Base-by-base conservation (phyloP, 2,888 invertebrate genomes). In the Pachydiplax longipennis region DNA sequence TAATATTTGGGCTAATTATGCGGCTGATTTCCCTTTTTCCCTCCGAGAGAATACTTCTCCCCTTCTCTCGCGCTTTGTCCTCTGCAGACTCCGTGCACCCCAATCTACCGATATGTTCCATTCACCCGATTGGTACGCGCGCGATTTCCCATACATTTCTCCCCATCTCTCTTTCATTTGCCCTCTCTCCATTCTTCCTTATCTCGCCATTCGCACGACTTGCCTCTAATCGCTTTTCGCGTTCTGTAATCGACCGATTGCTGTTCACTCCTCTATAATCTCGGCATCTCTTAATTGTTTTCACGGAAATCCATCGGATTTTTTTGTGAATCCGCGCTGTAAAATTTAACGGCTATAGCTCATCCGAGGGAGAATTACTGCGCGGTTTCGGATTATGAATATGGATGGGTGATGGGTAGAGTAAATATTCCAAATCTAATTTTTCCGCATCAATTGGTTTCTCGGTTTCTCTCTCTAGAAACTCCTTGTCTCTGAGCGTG, bases 1-100 rank as follows among this genome's bases (percentile, higher is more conserved):
- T 91, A 92, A 92, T 92, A 92, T 92, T 92, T 92, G 92, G 91
- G 90, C 92, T 92, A 92, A 92, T 92, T 92, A 92, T 92, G 91
- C 91, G 91, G 91, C 91, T 92, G 92, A 92, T 92, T 92, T 92
- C 92, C 92, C 91, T 87, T 87, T 87, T 65, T 87, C 87, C 87
- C 61, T 65, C 22, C n/a, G 73, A 65, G 65, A 65, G 65, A 65
- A 65, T 22, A 65, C 83, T 35, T 18, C 25, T 58, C 58, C 58
- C 22, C 18, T 18, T 37, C 31, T 2, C n/a, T 35, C 31, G 1
- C 65, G 37, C 40, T 44, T 81, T 37, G 35, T 40, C 13, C 61
- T 35, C 65, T 58, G 6, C 61, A n/a, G 65, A 10, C 83, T n/a
- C 37, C 10, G 22, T 44, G n/a, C 81, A 80, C 80, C 35, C 58